Evolutionary conservation across 2,113 vertebrate genomes (phyloP).

Genomic region (Dicaeum eximium): DNA sequence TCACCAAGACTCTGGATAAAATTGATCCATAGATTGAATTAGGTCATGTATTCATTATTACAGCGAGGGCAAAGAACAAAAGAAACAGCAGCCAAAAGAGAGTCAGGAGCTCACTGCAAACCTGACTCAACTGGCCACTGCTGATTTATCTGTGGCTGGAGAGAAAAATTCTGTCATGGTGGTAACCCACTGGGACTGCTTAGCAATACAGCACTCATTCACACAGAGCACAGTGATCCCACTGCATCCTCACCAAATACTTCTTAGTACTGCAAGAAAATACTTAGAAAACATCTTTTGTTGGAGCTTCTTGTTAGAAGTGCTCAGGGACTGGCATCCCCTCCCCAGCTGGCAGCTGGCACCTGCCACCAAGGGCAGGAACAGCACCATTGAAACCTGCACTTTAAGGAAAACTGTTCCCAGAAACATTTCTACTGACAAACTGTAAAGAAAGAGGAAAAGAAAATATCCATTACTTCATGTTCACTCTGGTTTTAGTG

Average conservation of each 20-base stretch:
- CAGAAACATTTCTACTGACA: not conserved
- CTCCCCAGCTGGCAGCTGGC: not conserved
- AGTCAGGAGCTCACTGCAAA: not conserved
- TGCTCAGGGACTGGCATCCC: accelerated
- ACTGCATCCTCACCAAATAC: not conserved
- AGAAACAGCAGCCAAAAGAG: not conserved
- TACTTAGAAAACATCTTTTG: not conserved
- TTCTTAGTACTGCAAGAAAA: not conserved
- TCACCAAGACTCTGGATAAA: not conserved
- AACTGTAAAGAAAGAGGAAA: accelerated
- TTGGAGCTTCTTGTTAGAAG: not conserved
- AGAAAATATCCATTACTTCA: not conserved
- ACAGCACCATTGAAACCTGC: not conserved
- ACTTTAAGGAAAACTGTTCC: not conserved
- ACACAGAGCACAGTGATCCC: not conserved
- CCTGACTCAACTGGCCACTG: not conserved
- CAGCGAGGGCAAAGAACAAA: not conserved
- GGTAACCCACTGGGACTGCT: not conserved
- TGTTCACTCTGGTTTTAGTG: not conserved
- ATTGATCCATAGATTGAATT: accelerated
- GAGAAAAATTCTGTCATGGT: not conserved
- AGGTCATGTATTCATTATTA: accelerated
- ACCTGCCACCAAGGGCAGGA: not conserved
- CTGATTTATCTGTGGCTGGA: not conserved
- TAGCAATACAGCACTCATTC: not conserved